Conservation (phyloP, 37 sponge, comb jelly and placozoan species). For the Aphrocallistes beatrix region DNA sequence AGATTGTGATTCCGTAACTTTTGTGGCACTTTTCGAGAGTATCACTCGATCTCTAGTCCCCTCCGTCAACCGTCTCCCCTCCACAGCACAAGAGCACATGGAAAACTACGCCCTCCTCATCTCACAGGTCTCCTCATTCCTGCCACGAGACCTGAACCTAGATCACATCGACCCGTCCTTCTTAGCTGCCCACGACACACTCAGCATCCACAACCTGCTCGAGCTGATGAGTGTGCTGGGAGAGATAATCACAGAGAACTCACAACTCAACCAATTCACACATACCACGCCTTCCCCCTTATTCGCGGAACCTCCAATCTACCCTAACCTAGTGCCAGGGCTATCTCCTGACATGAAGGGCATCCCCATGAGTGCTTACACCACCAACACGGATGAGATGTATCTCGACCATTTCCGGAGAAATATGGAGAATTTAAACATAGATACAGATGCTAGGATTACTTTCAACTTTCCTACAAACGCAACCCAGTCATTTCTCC, state of each 20-base stretch:
- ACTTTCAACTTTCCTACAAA: too few relatives aligned
- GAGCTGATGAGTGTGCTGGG: constrained; percentile 2
- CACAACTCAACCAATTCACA: neutral
- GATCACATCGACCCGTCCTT: neutral
- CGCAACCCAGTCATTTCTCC: neutral
- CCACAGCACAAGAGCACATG: neutral
- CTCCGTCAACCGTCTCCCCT: neutral
- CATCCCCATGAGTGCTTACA: neutral
- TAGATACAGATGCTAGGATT: neutral
- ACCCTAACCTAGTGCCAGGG: neutral
- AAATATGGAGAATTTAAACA: neutral
- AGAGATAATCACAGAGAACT: neutral
- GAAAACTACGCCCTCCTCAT: neutral
- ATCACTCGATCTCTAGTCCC: neutral
- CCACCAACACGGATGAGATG: neutral
- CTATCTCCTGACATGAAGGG: neutral
- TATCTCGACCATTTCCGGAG: neutral
- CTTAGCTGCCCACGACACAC: neutral
- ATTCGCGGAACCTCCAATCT: neutral
- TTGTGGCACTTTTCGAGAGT: neutral
- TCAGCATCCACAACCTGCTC: neutral
- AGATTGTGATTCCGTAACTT: neutral
- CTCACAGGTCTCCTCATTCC: neutral
- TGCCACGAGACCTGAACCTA: neutral
- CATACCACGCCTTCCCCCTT: neutral